Evolutionary conservation across 2,113 vertebrate species (phyloP).

Genomic region (Thamnaconus septentrionalis): DNA sequence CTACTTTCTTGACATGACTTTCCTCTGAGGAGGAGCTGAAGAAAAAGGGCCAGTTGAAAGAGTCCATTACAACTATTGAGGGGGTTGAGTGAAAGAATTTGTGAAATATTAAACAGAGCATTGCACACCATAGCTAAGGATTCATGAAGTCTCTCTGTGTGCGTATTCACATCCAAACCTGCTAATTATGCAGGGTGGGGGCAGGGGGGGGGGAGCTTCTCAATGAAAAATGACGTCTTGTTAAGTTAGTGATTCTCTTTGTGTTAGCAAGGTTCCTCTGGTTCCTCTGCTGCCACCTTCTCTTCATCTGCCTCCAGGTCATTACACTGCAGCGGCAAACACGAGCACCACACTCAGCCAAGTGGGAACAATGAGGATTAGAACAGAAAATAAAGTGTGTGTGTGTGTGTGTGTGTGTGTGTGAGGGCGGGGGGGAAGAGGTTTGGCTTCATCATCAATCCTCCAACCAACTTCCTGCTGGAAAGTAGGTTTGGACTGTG

Average conservation of each 20-base stretch:
- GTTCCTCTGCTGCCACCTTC: constrained; percentile 46
- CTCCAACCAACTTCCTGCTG: constrained; percentile 64
- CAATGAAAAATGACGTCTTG: constrained; percentile 76
- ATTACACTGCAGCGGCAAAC: constrained; percentile 69
- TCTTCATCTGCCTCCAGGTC: constrained; percentile 74
- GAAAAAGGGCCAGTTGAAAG: constrained; percentile 51
- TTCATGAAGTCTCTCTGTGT: constrained; percentile 59
- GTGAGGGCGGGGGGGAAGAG: constrained; percentile 35
- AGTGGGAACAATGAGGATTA: constrained; percentile 68
- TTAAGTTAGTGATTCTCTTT: constrained; percentile 82
- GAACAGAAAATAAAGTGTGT: too few species aligned
- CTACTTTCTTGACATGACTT: constrained; percentile 41
- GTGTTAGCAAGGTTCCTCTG: constrained; percentile 75
- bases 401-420: too few species aligned
- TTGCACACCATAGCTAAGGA: constrained; percentile 52
- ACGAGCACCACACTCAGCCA: constrained; percentile 58
- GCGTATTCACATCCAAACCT: constrained; percentile 69
- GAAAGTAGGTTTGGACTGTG: constrained; percentile 70
- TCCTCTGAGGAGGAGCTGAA: constrained; percentile 31
- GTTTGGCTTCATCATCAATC: constrained; percentile 73
- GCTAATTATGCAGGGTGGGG: constrained; percentile 71
- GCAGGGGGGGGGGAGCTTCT: constrained; percentile 61
- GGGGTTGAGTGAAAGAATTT: constrained; percentile 47
- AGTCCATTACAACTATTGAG: constrained; percentile 63
- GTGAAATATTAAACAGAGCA: constrained; percentile 69